Evolutionary conservation across 2,113 vertebrate species (phyloP).

Genomic region (Coracopsis vasa): DNA sequence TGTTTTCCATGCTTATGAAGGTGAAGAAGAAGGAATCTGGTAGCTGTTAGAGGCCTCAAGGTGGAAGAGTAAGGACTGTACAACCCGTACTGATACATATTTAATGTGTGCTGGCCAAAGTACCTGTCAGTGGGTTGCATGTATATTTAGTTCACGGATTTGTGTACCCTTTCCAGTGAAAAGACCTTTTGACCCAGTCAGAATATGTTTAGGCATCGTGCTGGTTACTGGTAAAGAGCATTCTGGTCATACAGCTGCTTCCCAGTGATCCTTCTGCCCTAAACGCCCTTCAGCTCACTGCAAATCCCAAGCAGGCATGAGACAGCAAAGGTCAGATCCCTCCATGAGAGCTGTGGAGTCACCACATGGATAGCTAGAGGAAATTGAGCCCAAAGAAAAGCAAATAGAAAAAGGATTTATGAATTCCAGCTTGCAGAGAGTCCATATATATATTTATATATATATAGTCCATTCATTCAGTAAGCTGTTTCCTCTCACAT

Average conservation of each 20-base stretch:
- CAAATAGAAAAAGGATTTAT: background rate
- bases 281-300: background rate
- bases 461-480: background rate
- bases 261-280: background rate
- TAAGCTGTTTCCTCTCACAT: background rate
- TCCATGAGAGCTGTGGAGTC: background rate
- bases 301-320: background rate
- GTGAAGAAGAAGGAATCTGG: background rate
- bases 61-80: background rate
- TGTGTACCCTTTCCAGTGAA: background rate
- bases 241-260: background rate
- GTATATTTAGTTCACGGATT: background rate
- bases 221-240: background rate
- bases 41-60: background rate
- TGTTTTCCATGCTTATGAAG: background rate
- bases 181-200: background rate
- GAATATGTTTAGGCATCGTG: background rate
- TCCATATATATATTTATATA: rapidly evolving
- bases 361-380: background rate
- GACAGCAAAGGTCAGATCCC: background rate
- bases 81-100: background rate
- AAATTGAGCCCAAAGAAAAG: background rate
- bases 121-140: background rate
- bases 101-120: background rate
- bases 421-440: background rate